phyloP scores from a whole-genome alignment of 92 coral and sea anemone genomes.

The Palythoa grandis region DNA sequence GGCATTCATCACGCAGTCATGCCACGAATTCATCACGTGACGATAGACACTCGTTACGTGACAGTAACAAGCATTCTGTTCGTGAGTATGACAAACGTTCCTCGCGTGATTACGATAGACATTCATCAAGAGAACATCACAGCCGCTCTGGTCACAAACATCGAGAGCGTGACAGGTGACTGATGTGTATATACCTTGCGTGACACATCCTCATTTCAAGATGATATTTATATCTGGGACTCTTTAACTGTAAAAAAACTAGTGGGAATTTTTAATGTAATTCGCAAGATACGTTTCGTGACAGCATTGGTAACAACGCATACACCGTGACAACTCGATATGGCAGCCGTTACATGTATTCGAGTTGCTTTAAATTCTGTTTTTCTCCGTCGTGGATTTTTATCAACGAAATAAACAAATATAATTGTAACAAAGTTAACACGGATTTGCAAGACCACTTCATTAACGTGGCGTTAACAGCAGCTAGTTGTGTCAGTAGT shows the following conservation, averaged over 20 bases:
- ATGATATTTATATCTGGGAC: background rate
- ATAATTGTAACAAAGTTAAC: too few relatives aligned
- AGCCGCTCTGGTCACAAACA: slow-evolving; percentile 17
- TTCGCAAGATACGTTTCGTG: background rate
- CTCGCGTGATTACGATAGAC: slow-evolving; percentile 34
- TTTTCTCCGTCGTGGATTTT: too few relatives aligned
- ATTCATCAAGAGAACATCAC: slow-evolving; percentile 22
- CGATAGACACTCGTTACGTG: slow-evolving; percentile 16
- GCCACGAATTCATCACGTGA: slow-evolving; percentile 15
- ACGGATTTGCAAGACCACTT: too few relatives aligned
- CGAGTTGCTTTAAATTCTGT: too few relatives aligned
- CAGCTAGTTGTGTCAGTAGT: too few relatives aligned
- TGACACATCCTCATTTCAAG: slow-evolving; percentile 2
- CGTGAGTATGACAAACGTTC: slow-evolving; percentile 34
- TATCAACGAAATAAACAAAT: too few relatives aligned
- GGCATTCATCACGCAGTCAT: slow-evolving; percentile 11
- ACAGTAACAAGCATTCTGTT: background rate
- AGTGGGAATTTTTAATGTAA: background rate
- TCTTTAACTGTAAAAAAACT: background rate
- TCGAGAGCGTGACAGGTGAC: slow-evolving; percentile 20
- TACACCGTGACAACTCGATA: too few relatives aligned
- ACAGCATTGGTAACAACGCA: background rate
- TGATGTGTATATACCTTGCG: background rate
- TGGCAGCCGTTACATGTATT: too few relatives aligned
- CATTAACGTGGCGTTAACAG: too few relatives aligned